Evolutionary conservation across 92 coral and sea anemone species (phyloP).

Genomic region (Phenganax marumi): DNA sequence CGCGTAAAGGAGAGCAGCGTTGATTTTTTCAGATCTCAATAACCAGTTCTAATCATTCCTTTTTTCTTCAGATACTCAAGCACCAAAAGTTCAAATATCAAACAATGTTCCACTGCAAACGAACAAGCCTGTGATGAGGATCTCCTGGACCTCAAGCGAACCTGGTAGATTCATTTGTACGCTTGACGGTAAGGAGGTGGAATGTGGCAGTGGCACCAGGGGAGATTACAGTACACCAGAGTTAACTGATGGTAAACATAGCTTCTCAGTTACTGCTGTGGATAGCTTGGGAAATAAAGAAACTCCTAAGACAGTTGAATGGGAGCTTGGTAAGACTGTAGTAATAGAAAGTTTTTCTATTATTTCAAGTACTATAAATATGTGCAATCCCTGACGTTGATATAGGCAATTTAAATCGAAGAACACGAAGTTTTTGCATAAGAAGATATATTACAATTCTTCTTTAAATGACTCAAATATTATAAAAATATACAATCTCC

Average conservation of each 20-base stretch:
- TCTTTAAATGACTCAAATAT: too few species aligned
- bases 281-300: constrained; percentile 33
- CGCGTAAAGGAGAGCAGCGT: too few species aligned
- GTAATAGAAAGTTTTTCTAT: neutral
- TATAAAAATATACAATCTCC: too few species aligned
- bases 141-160: constrained; percentile 21
- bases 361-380: neutral
- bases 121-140: constrained; percentile 2
- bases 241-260: constrained; percentile 6
- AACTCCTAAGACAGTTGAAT: neutral
- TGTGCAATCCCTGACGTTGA: neutral
- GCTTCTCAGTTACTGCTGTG: constrained; percentile 11
- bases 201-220: neutral
- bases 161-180: neutral
- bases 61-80: constrained; percentile 32
- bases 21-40: too few species aligned
- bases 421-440: too few species aligned
- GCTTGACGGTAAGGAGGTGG: neutral
- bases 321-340: neutral
- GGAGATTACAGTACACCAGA: constrained; percentile 3
- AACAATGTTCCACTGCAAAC: constrained; percentile 18
- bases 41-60: neutral
- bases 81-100: constrained; percentile 6
- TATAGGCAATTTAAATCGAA: too few species aligned
- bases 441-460: too few species aligned